Evolutionary conservation across 2,888 invertebrate genomes (phyloP).

Genomic region (Cryptosula pallasiana): DNA sequence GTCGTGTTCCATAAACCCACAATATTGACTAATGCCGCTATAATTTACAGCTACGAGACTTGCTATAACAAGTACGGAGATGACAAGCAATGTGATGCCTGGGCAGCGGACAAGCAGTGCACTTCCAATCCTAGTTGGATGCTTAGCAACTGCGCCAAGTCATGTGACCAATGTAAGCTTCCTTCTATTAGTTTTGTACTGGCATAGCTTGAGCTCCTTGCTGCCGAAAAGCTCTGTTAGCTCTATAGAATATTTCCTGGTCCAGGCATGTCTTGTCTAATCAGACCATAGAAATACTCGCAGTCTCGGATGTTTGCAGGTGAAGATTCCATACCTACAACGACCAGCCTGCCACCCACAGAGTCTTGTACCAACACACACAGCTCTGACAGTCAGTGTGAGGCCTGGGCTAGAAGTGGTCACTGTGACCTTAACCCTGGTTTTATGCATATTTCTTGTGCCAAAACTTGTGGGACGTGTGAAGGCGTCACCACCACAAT

Average conservation of each 20-base stretch:
- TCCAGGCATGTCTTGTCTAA: no score
- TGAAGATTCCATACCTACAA: not conserved
- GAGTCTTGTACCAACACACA: not conserved
- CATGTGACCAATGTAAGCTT: conserved; percentile 22
- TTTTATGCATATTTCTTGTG: conserved; percentile 22
- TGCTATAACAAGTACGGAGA: conserved; percentile 14
- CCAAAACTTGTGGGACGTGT: conserved; percentile 18
- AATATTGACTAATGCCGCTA: not conserved
- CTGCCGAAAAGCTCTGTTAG: no score
- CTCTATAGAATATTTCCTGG: no score
- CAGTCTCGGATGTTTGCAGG: no score
- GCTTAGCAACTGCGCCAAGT: conserved; percentile 18
- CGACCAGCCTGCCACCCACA: not conserved
- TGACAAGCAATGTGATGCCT: conserved; percentile 5
- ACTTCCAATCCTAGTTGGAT: conserved; percentile 20
- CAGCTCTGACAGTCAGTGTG: not conserved
- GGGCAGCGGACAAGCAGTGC: conserved; percentile 13
- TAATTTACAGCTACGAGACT: not conserved
- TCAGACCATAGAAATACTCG: no score
- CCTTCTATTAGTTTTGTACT: no score
- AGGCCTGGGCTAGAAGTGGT: conserved; percentile 12
- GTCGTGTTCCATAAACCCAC: not conserved
- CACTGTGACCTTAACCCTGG: conserved; percentile 22
- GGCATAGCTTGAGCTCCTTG: no score
- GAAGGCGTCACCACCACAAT: not conserved